Evolutionary conservation across 2,888 invertebrate species (phyloP).

Genomic region (Carpatolechia fugitivella): DNA sequence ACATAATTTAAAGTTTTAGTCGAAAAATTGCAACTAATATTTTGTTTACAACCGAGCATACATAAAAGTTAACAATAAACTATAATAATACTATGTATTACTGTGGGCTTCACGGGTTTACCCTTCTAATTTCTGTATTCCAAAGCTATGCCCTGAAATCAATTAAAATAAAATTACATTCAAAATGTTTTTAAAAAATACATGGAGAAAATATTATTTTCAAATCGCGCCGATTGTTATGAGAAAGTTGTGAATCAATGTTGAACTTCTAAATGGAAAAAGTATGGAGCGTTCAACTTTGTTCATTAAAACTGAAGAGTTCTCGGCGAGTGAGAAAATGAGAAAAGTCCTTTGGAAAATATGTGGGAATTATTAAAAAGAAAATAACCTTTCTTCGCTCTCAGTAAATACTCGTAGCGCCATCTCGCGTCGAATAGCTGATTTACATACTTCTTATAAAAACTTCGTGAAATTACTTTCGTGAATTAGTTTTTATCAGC

Average conservation of each 20-base stretch:
- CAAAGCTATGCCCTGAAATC: too few relatives aligned
- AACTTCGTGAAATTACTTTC: neutral
- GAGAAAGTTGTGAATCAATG: slow-evolving; percentile 60
- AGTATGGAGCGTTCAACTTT: slow-evolving; percentile 58
- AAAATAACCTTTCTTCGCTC: slow-evolving; percentile 7
- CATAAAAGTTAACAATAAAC: too few relatives aligned
- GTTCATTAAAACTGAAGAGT: slow-evolving; percentile 69
- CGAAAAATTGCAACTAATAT: too few relatives aligned
- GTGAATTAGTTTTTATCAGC: neutral
- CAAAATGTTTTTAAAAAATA: slow-evolving; percentile 14
- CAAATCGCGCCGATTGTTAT: slow-evolving; percentile 50
- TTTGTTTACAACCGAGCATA: too few relatives aligned
- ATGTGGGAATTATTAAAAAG: slow-evolving; percentile 27
- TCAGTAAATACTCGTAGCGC: slow-evolving; percentile 33
- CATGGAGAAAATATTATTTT: slow-evolving; percentile 28
- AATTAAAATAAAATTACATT: too few relatives aligned
- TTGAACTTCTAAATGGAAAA: slow-evolving; percentile 70
- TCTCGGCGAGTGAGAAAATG: slow-evolving; percentile 44
- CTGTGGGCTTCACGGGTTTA: too few relatives aligned
- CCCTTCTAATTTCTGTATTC: too few relatives aligned
- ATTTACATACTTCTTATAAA: slow-evolving; percentile 6
- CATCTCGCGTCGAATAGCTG: slow-evolving; percentile 65
- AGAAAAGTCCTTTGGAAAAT: slow-evolving; percentile 44
- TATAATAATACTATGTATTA: too few relatives aligned
- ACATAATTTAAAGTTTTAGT: too few relatives aligned